Evolutionary conservation across 2,888 invertebrate genomes (phyloP).

Genomic region (Petrolisthes manimaculis): DNA sequence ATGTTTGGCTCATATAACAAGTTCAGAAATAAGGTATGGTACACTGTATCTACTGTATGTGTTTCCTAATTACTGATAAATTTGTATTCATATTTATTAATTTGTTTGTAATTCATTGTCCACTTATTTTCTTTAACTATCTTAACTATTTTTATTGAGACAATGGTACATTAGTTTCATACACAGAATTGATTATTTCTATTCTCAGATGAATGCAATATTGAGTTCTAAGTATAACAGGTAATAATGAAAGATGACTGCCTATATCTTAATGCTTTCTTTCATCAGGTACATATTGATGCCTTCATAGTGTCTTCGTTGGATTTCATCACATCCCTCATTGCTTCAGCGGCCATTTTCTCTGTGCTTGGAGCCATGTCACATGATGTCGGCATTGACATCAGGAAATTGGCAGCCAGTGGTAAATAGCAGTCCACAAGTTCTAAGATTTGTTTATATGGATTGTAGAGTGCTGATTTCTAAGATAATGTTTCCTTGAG

Average conservation of each 20-base stretch:
- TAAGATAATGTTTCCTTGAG: not conserved
- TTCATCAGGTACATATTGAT: conserved; percentile 73
- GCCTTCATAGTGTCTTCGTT: conserved; percentile 80
- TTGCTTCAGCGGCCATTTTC: conserved; percentile 85
- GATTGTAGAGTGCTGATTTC: not conserved
- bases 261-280: not conserved
- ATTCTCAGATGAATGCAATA: no score
- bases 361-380: conserved; percentile 72
- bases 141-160: not conserved
- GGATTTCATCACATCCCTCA: conserved; percentile 81
- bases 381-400: conserved; percentile 54
- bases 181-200: no score
- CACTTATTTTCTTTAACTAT: not conserved
- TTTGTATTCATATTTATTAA: not conserved
- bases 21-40: conserved; percentile 75
- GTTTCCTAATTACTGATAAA: not conserved
- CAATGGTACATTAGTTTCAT: no score
- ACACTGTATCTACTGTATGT: not conserved
- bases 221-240: no score
- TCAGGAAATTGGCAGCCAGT: conserved; percentile 43
- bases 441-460: not conserved
- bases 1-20: conserved; percentile 78
- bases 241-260: no score
- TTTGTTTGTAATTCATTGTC: not conserved
- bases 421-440: conserved; percentile 16